Evolutionary conservation across 1,140 invertebrate genomes (phyloP).

Genomic region (Steinernema feltiae): DNA sequence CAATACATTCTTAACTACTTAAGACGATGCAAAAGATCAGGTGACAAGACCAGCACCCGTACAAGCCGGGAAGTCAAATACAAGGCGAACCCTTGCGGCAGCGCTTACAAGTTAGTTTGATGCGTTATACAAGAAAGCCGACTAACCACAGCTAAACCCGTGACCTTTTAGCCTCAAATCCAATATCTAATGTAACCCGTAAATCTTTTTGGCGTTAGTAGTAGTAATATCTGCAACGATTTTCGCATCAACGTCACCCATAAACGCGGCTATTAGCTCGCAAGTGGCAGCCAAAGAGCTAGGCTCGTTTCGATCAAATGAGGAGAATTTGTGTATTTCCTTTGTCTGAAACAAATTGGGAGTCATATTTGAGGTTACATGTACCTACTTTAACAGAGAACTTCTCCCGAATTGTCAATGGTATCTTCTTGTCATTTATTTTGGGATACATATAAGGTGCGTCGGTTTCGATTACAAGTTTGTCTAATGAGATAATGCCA

Average conservation of each 20-base stretch:
- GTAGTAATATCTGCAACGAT: slow-evolving; percentile 84
- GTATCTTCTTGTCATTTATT: slow-evolving; percentile 81
- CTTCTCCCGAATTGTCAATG: slow-evolving; percentile 74
- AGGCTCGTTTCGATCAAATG: slow-evolving; percentile 93
- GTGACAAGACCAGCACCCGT: too few species aligned
- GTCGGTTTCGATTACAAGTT: slow-evolving; percentile 80
- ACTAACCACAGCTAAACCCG: neutral
- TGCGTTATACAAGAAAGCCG: too few species aligned
- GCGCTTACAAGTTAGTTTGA: neutral
- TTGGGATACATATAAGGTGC: slow-evolving; percentile 93
- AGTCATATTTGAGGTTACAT: slow-evolving; percentile 17
- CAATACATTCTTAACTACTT: too few species aligned
- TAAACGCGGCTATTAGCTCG: slow-evolving; percentile 84
- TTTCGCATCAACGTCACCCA: slow-evolving; percentile 71
- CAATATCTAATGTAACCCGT: slow-evolving; percentile 65
- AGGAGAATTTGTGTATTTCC: slow-evolving; percentile 69
- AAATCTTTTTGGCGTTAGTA: slow-evolving; percentile 84
- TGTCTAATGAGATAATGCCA: slow-evolving; percentile 73
- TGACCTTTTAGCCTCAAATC: too few species aligned
- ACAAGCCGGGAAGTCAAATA: too few species aligned
- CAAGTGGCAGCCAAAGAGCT: slow-evolving; percentile 84
- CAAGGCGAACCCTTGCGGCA: too few species aligned
- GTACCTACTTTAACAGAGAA: slow-evolving; percentile 69
- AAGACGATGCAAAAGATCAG: too few species aligned
- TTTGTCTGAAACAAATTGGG: slow-evolving; percentile 56